Evolutionary conservation across 2,888 invertebrate genomes (phyloP).

Genomic region (Crematogaster levior): DNA sequence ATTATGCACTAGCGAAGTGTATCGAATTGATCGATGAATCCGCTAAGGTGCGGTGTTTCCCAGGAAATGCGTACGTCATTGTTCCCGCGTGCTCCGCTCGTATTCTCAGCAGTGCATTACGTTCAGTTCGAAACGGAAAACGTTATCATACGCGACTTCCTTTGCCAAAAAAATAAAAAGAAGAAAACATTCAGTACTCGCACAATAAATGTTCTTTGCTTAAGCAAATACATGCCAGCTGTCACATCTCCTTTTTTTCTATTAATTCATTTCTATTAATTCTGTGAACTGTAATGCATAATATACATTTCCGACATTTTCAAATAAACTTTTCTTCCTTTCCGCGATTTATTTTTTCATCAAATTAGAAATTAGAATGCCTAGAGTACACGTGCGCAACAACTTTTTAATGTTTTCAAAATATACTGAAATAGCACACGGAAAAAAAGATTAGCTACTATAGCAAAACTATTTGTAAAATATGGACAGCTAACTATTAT

Average conservation of each 20-base stretch:
- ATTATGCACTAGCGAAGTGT: slow-evolving; percentile 53
- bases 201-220: slow-evolving; percentile 1
- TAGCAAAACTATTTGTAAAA: too few relatives aligned
- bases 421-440: background rate
- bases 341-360: slow-evolving; percentile 28
- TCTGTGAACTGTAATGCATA: background rate
- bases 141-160: slow-evolving; percentile 38
- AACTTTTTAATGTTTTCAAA: slow-evolving; percentile 23
- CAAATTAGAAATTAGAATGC: slow-evolving; percentile 10
- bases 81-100: slow-evolving; percentile 18
- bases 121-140: slow-evolving; percentile 70
- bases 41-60: slow-evolving; percentile 35
- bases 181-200: background rate
- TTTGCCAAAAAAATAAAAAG: slow-evolving; percentile 42
- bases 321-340: background rate
- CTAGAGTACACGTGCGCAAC: background rate
- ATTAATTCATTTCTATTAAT: too few relatives aligned
- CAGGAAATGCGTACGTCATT: slow-evolving; percentile 55
- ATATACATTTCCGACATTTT: background rate
- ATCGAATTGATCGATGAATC: slow-evolving; percentile 59
- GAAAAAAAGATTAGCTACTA: too few relatives aligned
- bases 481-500: too few relatives aligned
- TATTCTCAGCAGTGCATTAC: slow-evolving; percentile 48
- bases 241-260: background rate
- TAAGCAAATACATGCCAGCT: background rate